Conservation (phyloP, 2,797 vertebrate species). For the Mycteria americana region DNA sequence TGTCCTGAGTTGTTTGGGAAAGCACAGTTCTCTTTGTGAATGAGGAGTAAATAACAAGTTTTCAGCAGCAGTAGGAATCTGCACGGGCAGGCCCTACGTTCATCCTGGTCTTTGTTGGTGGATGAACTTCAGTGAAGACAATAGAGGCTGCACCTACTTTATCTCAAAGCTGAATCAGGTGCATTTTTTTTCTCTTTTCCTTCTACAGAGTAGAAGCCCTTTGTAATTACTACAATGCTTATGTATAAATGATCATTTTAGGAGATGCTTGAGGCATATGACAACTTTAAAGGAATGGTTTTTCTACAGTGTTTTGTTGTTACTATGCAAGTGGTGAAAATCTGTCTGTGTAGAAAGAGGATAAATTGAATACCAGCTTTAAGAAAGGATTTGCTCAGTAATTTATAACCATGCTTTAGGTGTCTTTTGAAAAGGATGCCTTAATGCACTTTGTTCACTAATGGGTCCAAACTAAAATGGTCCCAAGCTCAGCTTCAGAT, state of each 20-base stretch:
- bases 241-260: constrained; percentile 62
- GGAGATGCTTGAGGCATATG: constrained; percentile 43
- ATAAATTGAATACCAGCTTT: constrained; percentile 30
- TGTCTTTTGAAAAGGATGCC: constrained; percentile 68
- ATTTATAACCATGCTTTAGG: constrained; percentile 65
- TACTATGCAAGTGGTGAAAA: constrained; percentile 42
- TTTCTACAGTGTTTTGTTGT: constrained; percentile 26
- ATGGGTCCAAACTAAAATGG: constrained; percentile 54
- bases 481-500: constrained; percentile 56
- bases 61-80: background rate
- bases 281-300: background rate
- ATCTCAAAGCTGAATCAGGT: background rate
- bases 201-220: constrained; percentile 51
- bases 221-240: constrained; percentile 67
- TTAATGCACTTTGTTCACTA: constrained; percentile 75
- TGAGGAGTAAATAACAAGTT: background rate
- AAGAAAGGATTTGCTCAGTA: constrained; percentile 42
- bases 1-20: background rate
- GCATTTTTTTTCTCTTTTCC: constrained; percentile 12
- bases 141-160: background rate
- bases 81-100: background rate
- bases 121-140: background rate
- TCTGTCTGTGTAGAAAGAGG: constrained; percentile 40
- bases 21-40: background rate
- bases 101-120: background rate